These are phyloP conservation scores for Apolygus lucorum DNA, from an alignment of 1,140 invertebrate species.

Conservation along the genomic window DNA sequence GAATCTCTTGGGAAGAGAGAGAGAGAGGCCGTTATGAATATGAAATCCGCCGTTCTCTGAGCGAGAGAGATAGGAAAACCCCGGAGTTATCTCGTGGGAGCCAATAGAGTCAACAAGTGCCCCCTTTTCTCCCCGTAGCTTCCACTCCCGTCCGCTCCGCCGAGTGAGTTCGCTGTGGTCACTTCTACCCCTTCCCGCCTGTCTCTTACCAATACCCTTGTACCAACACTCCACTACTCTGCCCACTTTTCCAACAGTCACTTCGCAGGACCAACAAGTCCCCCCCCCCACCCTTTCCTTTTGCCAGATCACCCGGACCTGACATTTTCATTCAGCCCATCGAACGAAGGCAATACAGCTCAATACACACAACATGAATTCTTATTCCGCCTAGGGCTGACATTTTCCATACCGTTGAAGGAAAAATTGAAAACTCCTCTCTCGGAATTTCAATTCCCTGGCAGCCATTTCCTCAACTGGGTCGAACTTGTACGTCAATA, in stretches of 20 bases:
- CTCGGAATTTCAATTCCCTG: no score
- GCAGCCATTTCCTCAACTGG: no score
- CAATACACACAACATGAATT: not conserved
- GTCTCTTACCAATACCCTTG: not conserved
- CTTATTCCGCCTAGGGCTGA: no score
- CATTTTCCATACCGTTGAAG: no score
- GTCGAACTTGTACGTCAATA: no score
- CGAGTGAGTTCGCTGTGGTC: not conserved
- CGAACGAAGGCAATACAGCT: not conserved
- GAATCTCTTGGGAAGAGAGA: no score
- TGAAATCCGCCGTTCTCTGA: not conserved
- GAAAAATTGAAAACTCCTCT: no score
- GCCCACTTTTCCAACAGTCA: no score
- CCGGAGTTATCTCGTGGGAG: not conserved
- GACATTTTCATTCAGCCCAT: not conserved
- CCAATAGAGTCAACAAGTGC: not conserved
- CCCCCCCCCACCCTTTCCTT: no score
- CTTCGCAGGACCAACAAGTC: not conserved
- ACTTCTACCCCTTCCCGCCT: not conserved
- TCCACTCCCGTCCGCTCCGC: no score
- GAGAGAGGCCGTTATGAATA: not conserved
- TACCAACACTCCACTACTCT: not conserved
- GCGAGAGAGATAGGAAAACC: not conserved
- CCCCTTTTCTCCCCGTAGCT: no score
- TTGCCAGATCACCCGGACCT: not conserved